phyloP scores from a whole-genome alignment of 2,113 vertebrate species.

The Pedetes capensis region DNA sequence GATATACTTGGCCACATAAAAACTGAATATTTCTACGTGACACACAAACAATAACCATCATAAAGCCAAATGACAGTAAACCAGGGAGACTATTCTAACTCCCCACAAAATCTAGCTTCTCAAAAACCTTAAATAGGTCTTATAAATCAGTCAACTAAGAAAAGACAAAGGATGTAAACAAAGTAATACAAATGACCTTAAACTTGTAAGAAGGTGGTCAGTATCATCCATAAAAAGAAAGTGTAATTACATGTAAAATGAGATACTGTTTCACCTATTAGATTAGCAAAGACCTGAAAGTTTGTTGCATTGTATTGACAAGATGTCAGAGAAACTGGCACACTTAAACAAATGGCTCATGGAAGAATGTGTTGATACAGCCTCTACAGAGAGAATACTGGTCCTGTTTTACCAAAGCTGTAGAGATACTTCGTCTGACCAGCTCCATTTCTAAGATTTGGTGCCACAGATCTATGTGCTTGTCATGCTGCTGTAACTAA shows the following conservation, averaged over 20 bases:
- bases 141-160: neutral
- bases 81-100: neutral
- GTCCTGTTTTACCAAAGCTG: neutral
- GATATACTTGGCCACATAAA: neutral
- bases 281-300: neutral
- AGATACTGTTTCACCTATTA: neutral
- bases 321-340: neutral
- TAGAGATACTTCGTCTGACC: neutral
- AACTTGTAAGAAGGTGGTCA: neutral
- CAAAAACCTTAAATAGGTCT: neutral
- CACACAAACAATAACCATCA: neutral
- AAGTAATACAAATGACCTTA: neutral
- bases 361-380: too few relatives aligned
- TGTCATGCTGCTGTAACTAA: neutral
- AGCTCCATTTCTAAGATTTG: neutral
- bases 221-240: neutral
- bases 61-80: neutral
- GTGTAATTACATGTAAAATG: neutral
- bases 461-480: neutral
- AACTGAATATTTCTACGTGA: neutral
- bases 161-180: neutral
- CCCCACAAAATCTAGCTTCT: neutral
- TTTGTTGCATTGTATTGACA: neutral
- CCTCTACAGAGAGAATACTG: neutral
- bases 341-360: accelerated